phyloP scores from a whole-genome alignment of 2,113 vertebrate genomes.

The Ammodytes dubius region DNA sequence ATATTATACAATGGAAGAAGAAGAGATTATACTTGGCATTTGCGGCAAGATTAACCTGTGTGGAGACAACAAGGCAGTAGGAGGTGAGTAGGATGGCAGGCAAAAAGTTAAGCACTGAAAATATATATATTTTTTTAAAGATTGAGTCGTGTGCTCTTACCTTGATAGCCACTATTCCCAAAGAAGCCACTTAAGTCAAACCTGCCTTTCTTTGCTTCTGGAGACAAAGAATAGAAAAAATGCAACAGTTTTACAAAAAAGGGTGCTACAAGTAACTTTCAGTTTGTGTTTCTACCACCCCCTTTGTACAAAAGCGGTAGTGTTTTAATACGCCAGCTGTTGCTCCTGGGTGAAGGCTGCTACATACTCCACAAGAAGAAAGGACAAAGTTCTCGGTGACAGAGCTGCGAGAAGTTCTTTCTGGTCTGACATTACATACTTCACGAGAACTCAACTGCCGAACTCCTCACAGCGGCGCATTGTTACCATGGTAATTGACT shows the following conservation, averaged over 20 bases:
- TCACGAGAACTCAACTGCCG: no score
- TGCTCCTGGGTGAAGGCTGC: no score
- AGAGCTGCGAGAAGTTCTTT: no score
- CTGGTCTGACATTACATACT: no score
- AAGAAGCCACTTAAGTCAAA: conserved; percentile 84
- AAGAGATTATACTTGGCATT: conserved; percentile 11
- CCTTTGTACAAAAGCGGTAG: no score
- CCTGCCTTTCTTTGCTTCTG: conserved; percentile 80
- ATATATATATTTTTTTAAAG: not conserved
- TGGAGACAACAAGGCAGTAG: conserved; percentile 14
- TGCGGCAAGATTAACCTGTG: conserved; percentile 71
- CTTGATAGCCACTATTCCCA: conserved; percentile 83
- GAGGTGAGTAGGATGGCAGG: not conserved
- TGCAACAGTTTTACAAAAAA: not conserved
- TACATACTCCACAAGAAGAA: no score
- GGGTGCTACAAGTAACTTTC: no score
- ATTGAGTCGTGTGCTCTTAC: conserved; percentile 56
- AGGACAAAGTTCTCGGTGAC: no score
- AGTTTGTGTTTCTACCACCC: no score
- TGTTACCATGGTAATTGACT: no score
- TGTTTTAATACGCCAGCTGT: no score
- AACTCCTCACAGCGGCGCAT: no score
- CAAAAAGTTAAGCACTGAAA: not conserved
- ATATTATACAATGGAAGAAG: conserved; percentile 66
- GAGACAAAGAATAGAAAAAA: conserved; percentile 22